These are phyloP conservation scores for Butastur rufipennis DNA, from an alignment of 2,113 vertebrate species.

Conservation along the genomic window DNA sequence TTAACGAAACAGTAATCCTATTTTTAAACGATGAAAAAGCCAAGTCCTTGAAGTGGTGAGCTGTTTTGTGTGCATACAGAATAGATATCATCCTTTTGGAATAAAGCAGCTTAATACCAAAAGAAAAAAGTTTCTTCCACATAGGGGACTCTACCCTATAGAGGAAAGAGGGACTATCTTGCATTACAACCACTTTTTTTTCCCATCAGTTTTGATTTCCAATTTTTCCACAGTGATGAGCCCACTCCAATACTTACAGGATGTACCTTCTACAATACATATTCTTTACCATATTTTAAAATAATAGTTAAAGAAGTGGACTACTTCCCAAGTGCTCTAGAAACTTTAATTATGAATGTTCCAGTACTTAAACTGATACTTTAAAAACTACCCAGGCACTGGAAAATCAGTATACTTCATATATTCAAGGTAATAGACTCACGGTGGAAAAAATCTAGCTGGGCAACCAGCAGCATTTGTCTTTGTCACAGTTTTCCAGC, in stretches of 20 bases:
- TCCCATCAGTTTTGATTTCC: neutral
- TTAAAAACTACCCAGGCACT: conserved; percentile 13
- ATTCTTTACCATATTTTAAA: neutral
- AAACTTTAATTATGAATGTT: neutral
- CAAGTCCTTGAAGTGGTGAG: neutral
- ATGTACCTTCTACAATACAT: neutral
- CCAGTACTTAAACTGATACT: neutral
- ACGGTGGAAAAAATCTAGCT: conserved; percentile 48
- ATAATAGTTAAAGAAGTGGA: neutral
- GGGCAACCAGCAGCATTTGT: conserved; percentile 30
- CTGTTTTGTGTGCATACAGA: neutral
- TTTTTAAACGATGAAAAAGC: neutral
- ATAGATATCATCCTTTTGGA: neutral
- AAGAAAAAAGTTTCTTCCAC: neutral
- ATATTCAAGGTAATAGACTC: conserved; percentile 48
- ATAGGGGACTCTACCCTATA: neutral
- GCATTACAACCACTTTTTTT: neutral
- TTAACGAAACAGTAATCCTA: neutral
- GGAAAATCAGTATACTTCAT: conserved; percentile 37
- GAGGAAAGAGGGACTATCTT: neutral
- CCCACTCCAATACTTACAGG: neutral
- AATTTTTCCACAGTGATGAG: neutral
- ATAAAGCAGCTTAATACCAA: neutral
- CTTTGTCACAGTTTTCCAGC: conserved; percentile 54
- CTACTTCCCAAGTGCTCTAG: neutral